Evolutionary conservation across 2,888 invertebrate species (phyloP).

Genomic region (Watsonalla binaria): DNA sequence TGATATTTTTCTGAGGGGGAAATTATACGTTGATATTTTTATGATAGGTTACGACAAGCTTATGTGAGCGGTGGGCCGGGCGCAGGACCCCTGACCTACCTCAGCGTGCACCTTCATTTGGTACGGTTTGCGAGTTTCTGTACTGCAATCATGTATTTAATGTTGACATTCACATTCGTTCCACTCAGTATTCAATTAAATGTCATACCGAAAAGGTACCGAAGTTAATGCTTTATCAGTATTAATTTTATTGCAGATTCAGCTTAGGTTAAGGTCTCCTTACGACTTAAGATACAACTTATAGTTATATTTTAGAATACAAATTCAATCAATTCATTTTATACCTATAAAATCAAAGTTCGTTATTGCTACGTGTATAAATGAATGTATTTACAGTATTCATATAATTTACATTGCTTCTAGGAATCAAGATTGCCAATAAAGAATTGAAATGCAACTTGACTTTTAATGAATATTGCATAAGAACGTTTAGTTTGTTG

Average conservation of each 20-base stretch:
- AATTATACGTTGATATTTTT: not conserved
- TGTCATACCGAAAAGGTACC: not conserved
- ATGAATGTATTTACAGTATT: not conserved
- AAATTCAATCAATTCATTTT: not conserved
- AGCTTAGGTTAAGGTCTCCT: no score
- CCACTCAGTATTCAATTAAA: not conserved
- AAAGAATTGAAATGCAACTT: not conserved
- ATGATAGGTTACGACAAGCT: not conserved
- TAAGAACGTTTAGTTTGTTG: constrained; percentile 27
- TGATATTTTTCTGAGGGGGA: not conserved
- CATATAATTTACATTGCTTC: not conserved
- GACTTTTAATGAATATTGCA: constrained; percentile 13
- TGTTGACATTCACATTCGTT: not conserved
- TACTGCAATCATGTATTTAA: not conserved
- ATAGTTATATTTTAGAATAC: no score
- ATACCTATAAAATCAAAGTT: not conserved
- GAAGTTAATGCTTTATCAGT: no score
- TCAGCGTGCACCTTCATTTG: not conserved
- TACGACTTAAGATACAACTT: no score
- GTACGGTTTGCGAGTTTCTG: not conserved
- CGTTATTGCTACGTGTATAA: not conserved
- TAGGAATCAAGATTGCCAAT: constrained; percentile 3
- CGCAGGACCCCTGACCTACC: not conserved
- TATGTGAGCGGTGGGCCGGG: not conserved
- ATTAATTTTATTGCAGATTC: no score